phyloP scores from a whole-genome alignment of 2,113 vertebrate genomes.

The Zootoca vivipara region DNA sequence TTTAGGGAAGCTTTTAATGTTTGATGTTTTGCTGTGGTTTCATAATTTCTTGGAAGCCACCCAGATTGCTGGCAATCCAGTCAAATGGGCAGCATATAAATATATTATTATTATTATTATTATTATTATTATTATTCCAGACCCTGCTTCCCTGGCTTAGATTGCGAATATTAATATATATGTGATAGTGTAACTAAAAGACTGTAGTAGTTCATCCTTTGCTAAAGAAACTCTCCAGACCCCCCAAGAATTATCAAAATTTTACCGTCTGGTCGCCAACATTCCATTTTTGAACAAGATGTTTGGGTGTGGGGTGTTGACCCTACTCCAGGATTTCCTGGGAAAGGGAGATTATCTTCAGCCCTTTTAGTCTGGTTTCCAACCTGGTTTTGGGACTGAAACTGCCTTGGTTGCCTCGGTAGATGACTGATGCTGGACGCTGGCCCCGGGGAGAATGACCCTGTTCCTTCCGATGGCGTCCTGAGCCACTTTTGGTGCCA shows the following conservation, averaged over 20 bases:
- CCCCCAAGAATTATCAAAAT: not conserved
- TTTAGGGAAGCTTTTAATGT: too few relatives aligned
- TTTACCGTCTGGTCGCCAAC: slow-evolving; percentile 5
- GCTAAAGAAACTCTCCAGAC: not conserved
- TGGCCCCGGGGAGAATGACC: not conserved
- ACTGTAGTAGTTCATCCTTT: not conserved
- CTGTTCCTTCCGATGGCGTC: not conserved
- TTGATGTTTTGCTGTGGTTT: too few relatives aligned
- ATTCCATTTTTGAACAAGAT: not conserved
- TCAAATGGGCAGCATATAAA: too few relatives aligned
- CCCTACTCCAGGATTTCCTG: not conserved
- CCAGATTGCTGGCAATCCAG: too few relatives aligned
- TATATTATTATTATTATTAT: too few relatives aligned
- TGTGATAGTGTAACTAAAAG: not conserved
- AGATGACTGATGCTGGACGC: not conserved
- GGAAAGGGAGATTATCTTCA: not conserved
- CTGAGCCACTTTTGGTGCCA: not conserved
- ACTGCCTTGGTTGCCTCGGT: not conserved
- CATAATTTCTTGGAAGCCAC: too few relatives aligned
- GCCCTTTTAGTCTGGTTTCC: not conserved
- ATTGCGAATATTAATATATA: not conserved
- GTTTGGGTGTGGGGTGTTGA: too few relatives aligned
- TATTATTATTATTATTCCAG: too few relatives aligned
- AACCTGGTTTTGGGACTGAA: not conserved
- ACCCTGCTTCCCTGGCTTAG: not conserved